Evolutionary conservation across 2,797 vertebrate species (phyloP).

Genomic region (Cyprinodon diabolis): DNA sequence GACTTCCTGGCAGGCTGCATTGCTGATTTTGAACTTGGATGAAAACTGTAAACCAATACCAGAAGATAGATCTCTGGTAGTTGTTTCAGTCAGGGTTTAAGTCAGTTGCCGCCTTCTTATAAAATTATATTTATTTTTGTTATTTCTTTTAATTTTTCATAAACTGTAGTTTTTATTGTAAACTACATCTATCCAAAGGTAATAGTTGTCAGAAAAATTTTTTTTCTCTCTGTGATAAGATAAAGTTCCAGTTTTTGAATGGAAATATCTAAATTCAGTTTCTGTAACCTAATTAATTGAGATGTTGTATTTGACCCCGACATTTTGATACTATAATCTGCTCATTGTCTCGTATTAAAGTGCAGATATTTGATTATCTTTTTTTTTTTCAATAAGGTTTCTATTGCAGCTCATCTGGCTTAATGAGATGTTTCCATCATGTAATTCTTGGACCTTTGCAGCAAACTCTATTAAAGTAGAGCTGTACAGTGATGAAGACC

Average conservation of each 20-base stretch:
- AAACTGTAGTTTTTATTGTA: not conserved
- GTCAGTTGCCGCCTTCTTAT: not conserved
- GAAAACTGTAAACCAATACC: no score
- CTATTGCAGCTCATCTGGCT: not conserved
- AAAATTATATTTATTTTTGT: not conserved
- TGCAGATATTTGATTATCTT: not conserved
- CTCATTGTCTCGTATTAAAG: not conserved
- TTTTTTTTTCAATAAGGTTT: not conserved
- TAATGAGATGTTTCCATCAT: not conserved
- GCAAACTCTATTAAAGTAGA: constrained; percentile 98
- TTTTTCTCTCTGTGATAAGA: not conserved
- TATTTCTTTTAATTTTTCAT: constrained; percentile 2
- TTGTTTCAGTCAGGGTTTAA: no score
- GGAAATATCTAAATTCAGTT: not conserved
- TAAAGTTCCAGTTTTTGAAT: not conserved
- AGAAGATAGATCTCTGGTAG: no score
- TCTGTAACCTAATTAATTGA: not conserved
- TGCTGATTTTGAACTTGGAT: not conserved
- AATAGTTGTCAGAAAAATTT: not conserved
- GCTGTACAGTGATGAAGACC: constrained; percentile 97
- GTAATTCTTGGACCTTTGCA: constrained; percentile 54
- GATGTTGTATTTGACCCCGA: not conserved
- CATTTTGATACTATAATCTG: not conserved
- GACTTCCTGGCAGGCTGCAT: not conserved
- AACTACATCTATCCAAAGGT: not conserved